Evolutionary conservation across 2,888 invertebrate species (phyloP).

Genomic region (Lepas anatifera): DNA sequence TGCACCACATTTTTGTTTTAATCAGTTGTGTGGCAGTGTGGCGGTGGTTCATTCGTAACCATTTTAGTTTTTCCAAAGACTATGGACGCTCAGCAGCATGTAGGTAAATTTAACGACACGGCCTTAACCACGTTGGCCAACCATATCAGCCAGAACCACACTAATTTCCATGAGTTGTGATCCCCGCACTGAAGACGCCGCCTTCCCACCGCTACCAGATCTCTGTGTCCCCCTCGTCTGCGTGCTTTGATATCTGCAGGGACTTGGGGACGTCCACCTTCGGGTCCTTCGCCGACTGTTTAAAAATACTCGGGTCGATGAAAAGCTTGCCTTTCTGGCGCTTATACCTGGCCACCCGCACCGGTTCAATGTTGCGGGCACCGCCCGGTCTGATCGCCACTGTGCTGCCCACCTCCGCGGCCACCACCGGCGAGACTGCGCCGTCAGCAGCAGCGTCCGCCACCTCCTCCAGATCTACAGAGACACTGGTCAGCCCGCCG

Average conservation of each 20-base stretch:
- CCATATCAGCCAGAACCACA: no score
- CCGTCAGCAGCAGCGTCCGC: not conserved
- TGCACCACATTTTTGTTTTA: no score
- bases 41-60: no score
- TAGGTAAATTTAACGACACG: no score
- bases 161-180: no score
- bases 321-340: not conserved
- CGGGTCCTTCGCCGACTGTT: conserved; percentile 1
- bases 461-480: not conserved
- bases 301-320: not conserved
- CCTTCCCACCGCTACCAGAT: not conserved
- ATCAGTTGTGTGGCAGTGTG: no score
- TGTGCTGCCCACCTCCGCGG: not conserved
- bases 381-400: not conserved
- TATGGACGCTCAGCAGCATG: no score
- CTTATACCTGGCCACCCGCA: not conserved
- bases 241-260: not conserved
- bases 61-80: no score
- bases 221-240: not conserved
- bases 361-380: not conserved
- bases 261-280: conserved; percentile 1
- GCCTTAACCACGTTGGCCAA: no score
- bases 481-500: not conserved
- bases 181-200: no score
- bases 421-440: not conserved